Base-by-base conservation (phyloP, 2,888 invertebrate species). In the Cosmorhoe ocellata region DNA sequence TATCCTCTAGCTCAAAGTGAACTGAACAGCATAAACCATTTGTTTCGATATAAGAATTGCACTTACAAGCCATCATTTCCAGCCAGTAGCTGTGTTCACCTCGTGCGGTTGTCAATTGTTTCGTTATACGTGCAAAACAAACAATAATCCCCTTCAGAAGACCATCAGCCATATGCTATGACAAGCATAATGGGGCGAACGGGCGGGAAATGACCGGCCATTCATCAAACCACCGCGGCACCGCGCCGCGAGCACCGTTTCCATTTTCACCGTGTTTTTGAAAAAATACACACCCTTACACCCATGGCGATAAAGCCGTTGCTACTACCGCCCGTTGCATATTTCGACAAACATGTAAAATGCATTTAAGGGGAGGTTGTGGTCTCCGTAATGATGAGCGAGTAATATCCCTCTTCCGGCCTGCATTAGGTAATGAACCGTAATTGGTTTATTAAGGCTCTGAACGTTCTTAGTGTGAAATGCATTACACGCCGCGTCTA, bases 371-470 rank as follows among this genome's bases (percentile, higher is more conserved):
- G 84, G 86, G 79, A 80, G 74, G 64, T 79, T 84, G 85, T 67
- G 86, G 87, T 84, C 64, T 64, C 60, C 48, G 71, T 83, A 84
- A 85, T 88, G 87, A 86, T 81, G 84, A 80, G 75, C 85, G 84
- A 72, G 74, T 88, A 89, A 89, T 88, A 74, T 72, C 69, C 67
- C 60, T 71, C 76, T 88, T 90, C 89, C 89, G 86, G 81, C 64
- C 64, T 71, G 79, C 77, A 82, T 88, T 88, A 83, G 82, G 81
- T 86, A 87, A 88, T 87, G 84, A 83, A 77, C 76, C 72, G 71
- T 81, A 88, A 89, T 89, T 81, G 82, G 82, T 87, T 86, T 85
- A 86, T 87, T 84, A 82, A 77, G 75, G 74, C 68, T 73, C 64
- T 69, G 63, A 74, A 69, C 61, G 68, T 75, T 72, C 64, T 71